Evolutionary conservation across 1,140 invertebrate genomes (phyloP).

Genomic region (Lordiphosa clarofinis): DNA sequence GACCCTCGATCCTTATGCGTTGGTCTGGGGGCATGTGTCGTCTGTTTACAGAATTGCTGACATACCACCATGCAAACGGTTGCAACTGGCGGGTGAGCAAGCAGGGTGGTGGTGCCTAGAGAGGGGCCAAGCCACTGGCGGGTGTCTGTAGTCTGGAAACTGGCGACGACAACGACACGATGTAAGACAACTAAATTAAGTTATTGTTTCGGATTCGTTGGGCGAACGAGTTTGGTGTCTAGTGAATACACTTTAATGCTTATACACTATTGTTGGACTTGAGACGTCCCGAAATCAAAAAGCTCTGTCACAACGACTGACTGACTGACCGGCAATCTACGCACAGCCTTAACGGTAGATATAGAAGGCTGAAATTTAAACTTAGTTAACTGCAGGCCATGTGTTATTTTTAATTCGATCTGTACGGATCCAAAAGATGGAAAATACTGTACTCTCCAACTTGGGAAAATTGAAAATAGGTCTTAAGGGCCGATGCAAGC

Average conservation of each 20-base stretch:
- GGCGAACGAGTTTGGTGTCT: neutral
- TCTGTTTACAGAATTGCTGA: constrained; percentile 45
- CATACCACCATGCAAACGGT: constrained; percentile 58
- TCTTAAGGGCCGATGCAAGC: no score
- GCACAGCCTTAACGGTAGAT: no score
- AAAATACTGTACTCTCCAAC: no score
- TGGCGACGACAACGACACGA: constrained; percentile 63
- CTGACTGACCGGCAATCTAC: no score
- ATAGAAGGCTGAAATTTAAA: no score
- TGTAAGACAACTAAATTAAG: constrained; percentile 75
- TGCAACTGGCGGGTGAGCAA: constrained; percentile 32
- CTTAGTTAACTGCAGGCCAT: no score
- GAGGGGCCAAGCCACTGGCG: constrained; percentile 7
- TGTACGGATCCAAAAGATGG: no score
- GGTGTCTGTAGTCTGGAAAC: constrained; percentile 28
- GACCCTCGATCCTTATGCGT: constrained; percentile 45
- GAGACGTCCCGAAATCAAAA: no score
- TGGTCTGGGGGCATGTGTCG: constrained; percentile 11
- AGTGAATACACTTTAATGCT: constrained; percentile 8
- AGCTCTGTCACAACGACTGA: no score
- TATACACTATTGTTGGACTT: no score
- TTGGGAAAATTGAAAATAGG: no score
- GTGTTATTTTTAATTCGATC: no score
- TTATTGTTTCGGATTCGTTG: constrained; percentile 49
- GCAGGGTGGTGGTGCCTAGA: constrained; percentile 9